Percentiles rank a stretch among this genome's conserved stretches.
phyloP scores from a whole-genome alignment of 2,113 vertebrate species.

The Ophiodon elongatus region DNA sequence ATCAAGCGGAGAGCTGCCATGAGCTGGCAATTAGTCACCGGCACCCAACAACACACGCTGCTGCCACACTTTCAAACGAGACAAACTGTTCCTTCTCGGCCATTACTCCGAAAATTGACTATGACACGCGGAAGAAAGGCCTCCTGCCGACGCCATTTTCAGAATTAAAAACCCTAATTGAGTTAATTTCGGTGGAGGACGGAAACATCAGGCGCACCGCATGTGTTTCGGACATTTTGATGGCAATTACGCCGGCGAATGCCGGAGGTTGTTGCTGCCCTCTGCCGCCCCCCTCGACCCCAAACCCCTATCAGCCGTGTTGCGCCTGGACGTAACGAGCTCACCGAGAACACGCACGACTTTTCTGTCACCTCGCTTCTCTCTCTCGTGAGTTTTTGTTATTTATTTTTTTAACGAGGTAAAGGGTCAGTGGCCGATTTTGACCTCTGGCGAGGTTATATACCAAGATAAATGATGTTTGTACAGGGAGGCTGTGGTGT shows the following conservation, averaged over 20 bases:
- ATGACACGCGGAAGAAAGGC: constrained; percentile 1
- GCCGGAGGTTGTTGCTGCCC: constrained; percentile 40
- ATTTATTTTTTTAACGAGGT: constrained; percentile 73
- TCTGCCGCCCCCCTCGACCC: constrained; percentile 52
- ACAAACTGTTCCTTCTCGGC: constrained; percentile 14
- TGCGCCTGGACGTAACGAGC: constrained; percentile 66
- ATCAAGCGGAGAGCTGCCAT: constrained; percentile 53
- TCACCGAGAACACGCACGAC: constrained; percentile 11
- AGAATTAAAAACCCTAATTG: constrained; percentile 53
- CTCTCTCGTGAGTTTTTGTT: constrained; percentile 20
- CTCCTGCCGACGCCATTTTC: constrained; percentile 28
- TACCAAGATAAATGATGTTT: constrained; percentile 38
- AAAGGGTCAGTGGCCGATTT: constrained; percentile 47
- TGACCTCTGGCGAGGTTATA: constrained; percentile 39
- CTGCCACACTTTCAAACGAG: constrained; percentile 28
- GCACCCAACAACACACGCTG: constrained; percentile 11
- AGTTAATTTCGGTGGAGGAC: constrained; percentile 33
- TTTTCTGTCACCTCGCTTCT: constrained; percentile 42
- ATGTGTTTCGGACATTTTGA: not conserved
- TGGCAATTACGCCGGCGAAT: constrained; percentile 38
- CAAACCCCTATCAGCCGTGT: constrained; percentile 65
- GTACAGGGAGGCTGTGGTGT: not conserved
- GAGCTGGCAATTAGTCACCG: constrained; percentile 58
- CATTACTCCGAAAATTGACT: constrained; percentile 2
- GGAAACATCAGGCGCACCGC: constrained; percentile 24